Percentiles rank a stretch among this genome's conserved stretches.
Evolutionary conservation across 2,113 vertebrate species (phyloP).

Genomic region (Tenrec ecaudatus): DNA sequence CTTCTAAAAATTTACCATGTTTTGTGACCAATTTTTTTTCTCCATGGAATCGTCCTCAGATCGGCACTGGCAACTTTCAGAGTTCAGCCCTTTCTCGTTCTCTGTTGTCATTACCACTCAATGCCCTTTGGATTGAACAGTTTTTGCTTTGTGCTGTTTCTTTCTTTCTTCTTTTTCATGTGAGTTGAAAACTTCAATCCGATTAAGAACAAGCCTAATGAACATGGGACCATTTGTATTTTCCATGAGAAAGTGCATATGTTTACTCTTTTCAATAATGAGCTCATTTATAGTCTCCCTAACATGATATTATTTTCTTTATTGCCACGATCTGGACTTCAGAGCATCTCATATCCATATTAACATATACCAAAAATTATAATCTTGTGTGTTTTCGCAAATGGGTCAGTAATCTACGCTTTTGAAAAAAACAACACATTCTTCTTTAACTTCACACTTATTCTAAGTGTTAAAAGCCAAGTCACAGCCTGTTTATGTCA

Average conservation of each 20-base stretch:
- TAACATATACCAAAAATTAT: not conserved
- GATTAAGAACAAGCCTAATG: not conserved
- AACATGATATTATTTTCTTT: not conserved
- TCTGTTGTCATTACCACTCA: not conserved
- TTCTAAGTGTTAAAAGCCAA: too few relatives aligned
- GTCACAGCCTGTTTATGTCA: too few relatives aligned
- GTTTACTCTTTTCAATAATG: too few relatives aligned
- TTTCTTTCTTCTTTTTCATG: not conserved
- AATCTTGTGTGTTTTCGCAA: not conserved
- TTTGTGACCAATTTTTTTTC: not conserved
- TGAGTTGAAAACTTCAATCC: not conserved
- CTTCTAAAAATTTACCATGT: not conserved
- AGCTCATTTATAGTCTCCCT: too few relatives aligned
- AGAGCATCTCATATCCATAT: not conserved
- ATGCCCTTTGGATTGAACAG: not conserved
- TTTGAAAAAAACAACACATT: not conserved
- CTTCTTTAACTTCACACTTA: not conserved
- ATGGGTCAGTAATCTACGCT: not conserved
- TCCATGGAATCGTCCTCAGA: not conserved
- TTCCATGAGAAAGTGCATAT: not conserved
- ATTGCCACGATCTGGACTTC: not conserved
- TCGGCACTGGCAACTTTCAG: not conserved
- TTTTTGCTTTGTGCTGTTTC: too few relatives aligned
- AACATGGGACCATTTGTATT: not conserved
- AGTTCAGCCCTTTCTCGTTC: not conserved